Percentiles rank a stretch among this genome's conserved stretches.
phyloP scores from a whole-genome alignment of 2,888 invertebrate species.

The Agriopis aurantiaria region DNA sequence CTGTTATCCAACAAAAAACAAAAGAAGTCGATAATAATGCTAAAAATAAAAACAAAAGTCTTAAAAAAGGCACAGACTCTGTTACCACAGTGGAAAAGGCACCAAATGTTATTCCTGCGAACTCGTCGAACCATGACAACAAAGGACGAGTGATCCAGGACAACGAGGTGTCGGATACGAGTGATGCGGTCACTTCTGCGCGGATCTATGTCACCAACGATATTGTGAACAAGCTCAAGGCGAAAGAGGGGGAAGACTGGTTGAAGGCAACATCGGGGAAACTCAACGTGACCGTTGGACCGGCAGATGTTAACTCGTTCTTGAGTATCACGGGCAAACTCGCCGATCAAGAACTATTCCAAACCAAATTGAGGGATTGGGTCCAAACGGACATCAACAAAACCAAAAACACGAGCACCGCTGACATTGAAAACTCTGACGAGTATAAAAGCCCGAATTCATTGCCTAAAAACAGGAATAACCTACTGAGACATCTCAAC shows the following conservation, averaged over 20 bases:
- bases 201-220: slow-evolving; percentile 82
- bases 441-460: slow-evolving; percentile 16
- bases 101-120: slow-evolving; percentile 66
- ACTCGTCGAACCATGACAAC: slow-evolving; percentile 70
- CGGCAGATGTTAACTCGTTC: slow-evolving; percentile 67
- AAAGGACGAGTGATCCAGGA: slow-evolving; percentile 78
- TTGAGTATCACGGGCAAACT: slow-evolving; percentile 81
- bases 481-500: slow-evolving; percentile 64
- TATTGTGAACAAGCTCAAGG: slow-evolving; percentile 77
- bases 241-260: slow-evolving; percentile 79
- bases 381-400: slow-evolving; percentile 45
- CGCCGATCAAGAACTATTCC: slow-evolving; percentile 82
- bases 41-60: slow-evolving; percentile 22
- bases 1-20: neutral
- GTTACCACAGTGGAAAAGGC: slow-evolving; percentile 52
- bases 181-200: slow-evolving; percentile 73
- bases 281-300: slow-evolving; percentile 70
- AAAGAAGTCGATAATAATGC: slow-evolving; percentile 21
- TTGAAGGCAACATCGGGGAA: slow-evolving; percentile 65
- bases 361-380: slow-evolving; percentile 78
- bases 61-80: slow-evolving; percentile 15
- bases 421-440: slow-evolving; percentile 45
- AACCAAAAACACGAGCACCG: slow-evolving; percentile 36
- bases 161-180: slow-evolving; percentile 80
- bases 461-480: slow-evolving; percentile 72